phyloP scores from a whole-genome alignment of 2,113 vertebrate species.

The Vidua macroura region DNA sequence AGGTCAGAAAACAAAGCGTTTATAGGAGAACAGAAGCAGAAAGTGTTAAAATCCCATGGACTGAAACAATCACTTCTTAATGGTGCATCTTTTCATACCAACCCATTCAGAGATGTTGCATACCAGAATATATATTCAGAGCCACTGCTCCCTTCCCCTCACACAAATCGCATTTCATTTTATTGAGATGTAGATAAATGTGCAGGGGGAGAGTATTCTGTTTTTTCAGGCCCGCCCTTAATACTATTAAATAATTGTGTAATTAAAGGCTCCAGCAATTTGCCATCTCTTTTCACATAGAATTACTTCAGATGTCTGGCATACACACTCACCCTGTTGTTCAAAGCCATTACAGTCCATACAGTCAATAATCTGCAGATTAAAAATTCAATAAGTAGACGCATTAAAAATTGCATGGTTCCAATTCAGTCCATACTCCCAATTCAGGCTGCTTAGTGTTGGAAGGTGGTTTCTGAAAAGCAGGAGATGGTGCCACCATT shows the following conservation, averaged over 20 bases:
- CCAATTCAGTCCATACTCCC: conserved; percentile 34
- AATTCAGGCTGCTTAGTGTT: neutral
- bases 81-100: neutral
- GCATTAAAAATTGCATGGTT: conserved; percentile 55
- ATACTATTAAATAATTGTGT: conserved; percentile 49
- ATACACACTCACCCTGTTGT: conserved; percentile 58
- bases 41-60: neutral
- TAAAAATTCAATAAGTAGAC: conserved; percentile 77
- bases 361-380: conserved; percentile 76
- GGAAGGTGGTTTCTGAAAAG: conserved; percentile 19
- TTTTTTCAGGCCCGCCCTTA: neutral
- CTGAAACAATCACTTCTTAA: neutral
- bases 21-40: neutral
- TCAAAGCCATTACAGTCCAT: conserved; percentile 70
- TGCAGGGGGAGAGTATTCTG: neutral
- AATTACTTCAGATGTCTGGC: conserved; percentile 57
- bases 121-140: neutral
- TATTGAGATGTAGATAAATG: conserved; percentile 1
- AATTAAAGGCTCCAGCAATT: conserved; percentile 65
- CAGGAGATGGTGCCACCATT: neutral
- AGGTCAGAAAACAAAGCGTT: neutral
- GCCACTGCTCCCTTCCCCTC: neutral
- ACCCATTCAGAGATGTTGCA: neutral
- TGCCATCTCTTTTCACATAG: conserved; percentile 50
- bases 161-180: neutral